Conservation (phyloP, 2,888 invertebrate genomes). For the Gymnosoma rotundatum region DNA sequence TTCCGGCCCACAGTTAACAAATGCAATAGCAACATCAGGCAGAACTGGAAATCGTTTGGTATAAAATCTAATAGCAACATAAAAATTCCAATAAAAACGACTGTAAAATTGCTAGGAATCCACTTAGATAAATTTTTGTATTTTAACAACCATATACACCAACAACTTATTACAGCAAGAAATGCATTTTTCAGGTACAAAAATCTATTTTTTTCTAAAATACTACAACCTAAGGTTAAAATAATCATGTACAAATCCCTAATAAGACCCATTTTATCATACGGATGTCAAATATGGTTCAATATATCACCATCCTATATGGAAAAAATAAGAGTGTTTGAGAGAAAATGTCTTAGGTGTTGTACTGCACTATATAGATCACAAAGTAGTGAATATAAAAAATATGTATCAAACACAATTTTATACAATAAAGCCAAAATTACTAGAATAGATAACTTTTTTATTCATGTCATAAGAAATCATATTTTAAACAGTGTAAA, state of each 20-base stretch:
- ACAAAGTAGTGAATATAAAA: too few relatives aligned
- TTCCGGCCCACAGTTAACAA: too few relatives aligned
- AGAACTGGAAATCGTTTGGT: too few relatives aligned
- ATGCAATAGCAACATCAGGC: too few relatives aligned
- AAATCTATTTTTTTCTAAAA: conserved; percentile 8
- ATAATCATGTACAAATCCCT: conserved; percentile 5
- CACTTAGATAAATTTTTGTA: conserved; percentile 1
- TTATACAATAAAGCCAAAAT: too few relatives aligned
- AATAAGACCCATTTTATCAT: conserved; percentile 29
- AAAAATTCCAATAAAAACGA: not conserved
- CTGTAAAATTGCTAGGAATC: not conserved
- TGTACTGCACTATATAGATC: conserved; percentile 8
- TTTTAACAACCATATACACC: not conserved
- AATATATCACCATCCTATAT: conserved; percentile 31
- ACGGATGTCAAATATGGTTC: not conserved
- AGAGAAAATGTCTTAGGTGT: conserved; percentile 36
- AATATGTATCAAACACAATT: too few relatives aligned
- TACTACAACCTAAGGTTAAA: conserved; percentile 1
- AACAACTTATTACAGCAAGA: too few relatives aligned
- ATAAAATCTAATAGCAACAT: not conserved
- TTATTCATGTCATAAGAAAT: too few relatives aligned
- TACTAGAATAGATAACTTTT: too few relatives aligned
- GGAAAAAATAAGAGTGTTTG: too few relatives aligned
- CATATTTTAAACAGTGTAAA: too few relatives aligned
- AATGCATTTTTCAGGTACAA: conserved; percentile 18